Evolutionary conservation across 2,113 vertebrate species (phyloP), one percentile per base, ranked within the genome.

Genomic region (Megalops atlanticus): DNA sequence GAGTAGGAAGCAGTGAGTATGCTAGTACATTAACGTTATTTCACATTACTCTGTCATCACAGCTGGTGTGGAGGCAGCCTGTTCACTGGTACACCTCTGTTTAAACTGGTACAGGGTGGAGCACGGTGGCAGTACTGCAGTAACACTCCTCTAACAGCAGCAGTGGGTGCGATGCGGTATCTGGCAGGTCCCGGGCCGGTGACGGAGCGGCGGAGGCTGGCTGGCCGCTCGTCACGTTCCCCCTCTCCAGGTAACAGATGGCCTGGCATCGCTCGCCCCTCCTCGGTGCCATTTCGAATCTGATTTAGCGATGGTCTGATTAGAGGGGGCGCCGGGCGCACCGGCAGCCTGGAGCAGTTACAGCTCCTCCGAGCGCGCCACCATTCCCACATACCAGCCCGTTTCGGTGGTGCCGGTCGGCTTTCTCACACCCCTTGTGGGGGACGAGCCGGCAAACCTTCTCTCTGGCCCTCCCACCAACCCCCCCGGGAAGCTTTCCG

Each of bases 401-500:
- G 69, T 12, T 27, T 1, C 21, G 64, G 18, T 38, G 52, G 49
- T 24, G 38, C 38, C 18, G 64, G 27, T n/a, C 15, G 38, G 54
- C n/a, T 43, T 54, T 74, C 33, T 72, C 33, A 16, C 58, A 27
- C 16, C 36, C 79, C n/a, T 69, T 31, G 52, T 40, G 71, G n/a
- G 36, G 38, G 68, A 3, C 21, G 39, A 24, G 15, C 14, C 16
- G n/a, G 33, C 21, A 36, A 18, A 35, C 43, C 40, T 69, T 72
- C 69, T 43, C 54, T 38, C 38, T 36, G n/a, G 49, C 38, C 27
- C 69, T 70, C 72, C 76, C 74, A 79, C 69, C 27, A 82, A 40
- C 73, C 75, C 82, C 80, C 83, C 84, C 87, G 89, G 91, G 90
- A 92, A 89, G 88, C 72, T 72, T 80, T 75, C 89, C 89, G 91